Evolutionary conservation across 2,888 invertebrate species (phyloP), one percentile per base, ranked within the genome.

Genomic region (Pammene aurita): DNA sequence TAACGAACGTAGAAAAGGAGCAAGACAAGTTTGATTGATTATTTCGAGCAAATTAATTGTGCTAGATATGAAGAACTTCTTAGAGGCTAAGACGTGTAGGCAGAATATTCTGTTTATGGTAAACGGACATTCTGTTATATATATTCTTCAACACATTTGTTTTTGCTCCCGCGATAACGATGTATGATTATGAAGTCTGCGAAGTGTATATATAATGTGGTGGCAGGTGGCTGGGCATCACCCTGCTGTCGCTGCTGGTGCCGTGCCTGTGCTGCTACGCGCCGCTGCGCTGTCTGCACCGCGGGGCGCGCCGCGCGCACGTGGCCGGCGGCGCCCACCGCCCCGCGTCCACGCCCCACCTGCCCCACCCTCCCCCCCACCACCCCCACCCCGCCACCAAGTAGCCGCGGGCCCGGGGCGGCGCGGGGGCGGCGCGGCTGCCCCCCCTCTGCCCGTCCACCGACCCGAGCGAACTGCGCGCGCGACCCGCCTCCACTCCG

Each of bases 191-290:
- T n/a, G n/a, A n/a, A n/a, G n/a, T n/a, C n/a, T n/a, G n/a, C n/a
- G n/a, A 26, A 4, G 26, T 4, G 26, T 26, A 26, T 26, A 26
- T 26, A 26, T 26, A 26, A 9, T 38, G 11, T 50, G 5, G 4
- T 11, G 0, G 0, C 86, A 93, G 95, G 58, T 98, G 98, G 98
- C 86, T 96, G 74, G 96, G 97, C 68, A 90, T 98, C 76, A 95
- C 97, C 38, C 93, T 98, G 72, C 94, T 98, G 66, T 97, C 97
- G 71, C 89, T 98, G 74, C 92, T 98, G 77, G 96, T 98, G 81
- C 98, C 98, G 76, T 98, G 98, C 89, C 93, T 99, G 79, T 98
- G 98, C 94, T 96, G 97, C 90, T 98, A 98, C 93, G 95, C 96
- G 79, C 97, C 98, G 71, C 93, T 98, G 73, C 95, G 96, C 78